A percentile compares a stretch with the other conserved stretches of the same genome.
Conservation (phyloP, 1,140 invertebrate genomes). For the Lepidurus apus region DNA sequence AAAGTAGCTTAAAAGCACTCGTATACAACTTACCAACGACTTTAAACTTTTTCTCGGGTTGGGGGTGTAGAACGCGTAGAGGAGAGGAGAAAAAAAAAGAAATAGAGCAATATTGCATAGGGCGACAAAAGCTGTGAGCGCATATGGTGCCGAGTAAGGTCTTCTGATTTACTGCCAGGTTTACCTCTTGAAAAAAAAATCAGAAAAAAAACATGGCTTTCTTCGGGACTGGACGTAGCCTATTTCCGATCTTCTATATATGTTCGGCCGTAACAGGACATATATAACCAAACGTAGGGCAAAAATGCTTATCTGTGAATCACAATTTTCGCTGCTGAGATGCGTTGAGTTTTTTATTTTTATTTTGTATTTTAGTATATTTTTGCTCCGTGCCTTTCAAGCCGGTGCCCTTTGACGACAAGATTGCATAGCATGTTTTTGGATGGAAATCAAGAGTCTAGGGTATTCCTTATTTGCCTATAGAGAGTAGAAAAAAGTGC, state of each 20-base stretch:
- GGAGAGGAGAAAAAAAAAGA: background rate
- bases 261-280: background rate
- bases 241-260: background rate
- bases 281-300: background rate
- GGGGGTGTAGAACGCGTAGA: background rate
- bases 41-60: background rate
- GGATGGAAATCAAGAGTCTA: background rate
- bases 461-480: background rate
- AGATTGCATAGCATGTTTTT: background rate
- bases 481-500: background rate
- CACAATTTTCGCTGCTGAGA: background rate
- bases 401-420: background rate
- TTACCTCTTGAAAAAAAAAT: background rate
- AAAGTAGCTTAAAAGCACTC: background rate
- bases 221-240: background rate
- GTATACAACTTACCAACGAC: background rate
- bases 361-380: background rate
- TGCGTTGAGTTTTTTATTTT: background rate
- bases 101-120: background rate
- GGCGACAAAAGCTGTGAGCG: background rate
- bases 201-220: background rate
- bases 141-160: background rate
- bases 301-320: background rate
- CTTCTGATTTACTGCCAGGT: background rate
- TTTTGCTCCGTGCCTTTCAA: background rate